phyloP scores from a whole-genome alignment of 2,888 invertebrate genomes.

The Dolichopus griseipennis region DNA sequence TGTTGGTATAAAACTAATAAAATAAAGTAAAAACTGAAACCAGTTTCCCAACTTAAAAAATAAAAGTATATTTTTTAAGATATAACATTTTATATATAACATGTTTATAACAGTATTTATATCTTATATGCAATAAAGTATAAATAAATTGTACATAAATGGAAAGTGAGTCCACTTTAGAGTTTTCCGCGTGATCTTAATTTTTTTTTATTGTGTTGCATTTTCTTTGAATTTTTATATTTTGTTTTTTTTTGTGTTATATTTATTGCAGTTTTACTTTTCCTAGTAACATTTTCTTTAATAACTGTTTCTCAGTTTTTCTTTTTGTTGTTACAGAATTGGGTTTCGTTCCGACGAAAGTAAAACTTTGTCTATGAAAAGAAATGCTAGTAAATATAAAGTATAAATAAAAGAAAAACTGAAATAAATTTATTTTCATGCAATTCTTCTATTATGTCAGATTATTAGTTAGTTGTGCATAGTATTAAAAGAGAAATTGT shows the following conservation, averaged over 20 bases:
- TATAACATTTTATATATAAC: background rate
- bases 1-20: background rate
- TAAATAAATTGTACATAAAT: background rate
- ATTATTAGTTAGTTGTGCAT: too few species aligned
- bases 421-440: background rate
- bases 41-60: background rate
- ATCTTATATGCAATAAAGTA: background rate
- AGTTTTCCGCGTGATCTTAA: background rate
- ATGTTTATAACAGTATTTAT: background rate
- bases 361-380: background rate
- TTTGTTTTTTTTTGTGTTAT: too few species aligned
- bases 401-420: too few species aligned
- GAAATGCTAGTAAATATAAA: too few species aligned
- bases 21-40: background rate
- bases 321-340: too few species aligned
- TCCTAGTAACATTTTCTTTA: background rate
- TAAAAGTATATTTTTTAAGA: background rate
- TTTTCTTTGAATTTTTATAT: too few species aligned
- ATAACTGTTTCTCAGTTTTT: background rate
- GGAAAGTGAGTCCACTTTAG: constrained; percentile 2
- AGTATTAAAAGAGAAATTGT: too few species aligned
- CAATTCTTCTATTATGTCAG: background rate
- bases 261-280: background rate
- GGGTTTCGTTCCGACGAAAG: background rate
- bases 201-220: background rate